Evolutionary conservation across 2,113 vertebrate species (phyloP), one percentile per base, ranked within the genome.

Genomic region (Notarius quadriscutis): DNA sequence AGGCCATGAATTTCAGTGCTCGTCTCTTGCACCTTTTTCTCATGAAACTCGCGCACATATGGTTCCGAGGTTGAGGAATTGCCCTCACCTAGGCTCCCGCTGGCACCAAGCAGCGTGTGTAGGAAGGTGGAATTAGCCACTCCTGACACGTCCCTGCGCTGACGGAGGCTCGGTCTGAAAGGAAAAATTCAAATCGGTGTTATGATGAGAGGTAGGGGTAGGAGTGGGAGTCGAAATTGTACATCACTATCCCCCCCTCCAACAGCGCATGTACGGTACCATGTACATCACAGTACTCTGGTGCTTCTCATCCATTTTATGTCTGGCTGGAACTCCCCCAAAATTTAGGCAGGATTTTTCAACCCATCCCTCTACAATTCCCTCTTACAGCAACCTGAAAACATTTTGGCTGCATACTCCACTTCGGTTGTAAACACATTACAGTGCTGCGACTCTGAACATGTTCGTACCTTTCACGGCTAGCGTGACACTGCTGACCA

Each of bases 1-100:
- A 99, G 95, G 71, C 96, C 95, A 0, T 94, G 95, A 87, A 99
- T 97, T 10, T 98, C 96, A 0, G 97, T 95, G 81, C 95, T 97
- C 10, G 95, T 96, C 89, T 96, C 96, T 1, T 94, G 94, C 93
- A 99, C 96, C 51, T 96, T 94, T 80, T 93, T 96, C 92, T 99
- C 97, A 2, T 91, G 93, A 92, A 99, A 98, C 72, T 99, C 97
- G 1, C 92, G 93, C 50, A 97, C 95, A 0, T 91, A 90, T 5
- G 94, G 95, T 27, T 97, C 96, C 0, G 88, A 0, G 0, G 96
- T 95, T 0, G 94, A 93, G 8, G 51, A 53, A 0, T 97, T 98
- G 89, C 86, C 85, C 85, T 95, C 93, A 0, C 93, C 93, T 0
- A 27, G 51, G 17, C 96, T 98, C 87, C 88, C 91, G 92, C 94